A percentile compares a stretch with the other conserved stretches of the same genome.
These are phyloP conservation scores for Drosophila setifemur DNA, from an alignment of 1,140 invertebrate species.

Conservation along the genomic window DNA sequence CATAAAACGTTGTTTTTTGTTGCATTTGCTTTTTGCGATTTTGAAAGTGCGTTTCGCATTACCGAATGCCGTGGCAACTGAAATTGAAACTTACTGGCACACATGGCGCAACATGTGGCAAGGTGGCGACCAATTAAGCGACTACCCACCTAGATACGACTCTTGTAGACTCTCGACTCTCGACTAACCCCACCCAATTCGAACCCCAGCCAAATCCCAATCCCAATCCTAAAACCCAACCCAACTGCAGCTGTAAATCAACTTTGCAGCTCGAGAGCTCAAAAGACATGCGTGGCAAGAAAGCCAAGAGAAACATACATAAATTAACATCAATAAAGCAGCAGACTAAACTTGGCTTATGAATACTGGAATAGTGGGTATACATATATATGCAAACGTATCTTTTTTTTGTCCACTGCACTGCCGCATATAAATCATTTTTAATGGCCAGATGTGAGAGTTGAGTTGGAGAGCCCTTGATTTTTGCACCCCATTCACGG, in stretches of 20 bases:
- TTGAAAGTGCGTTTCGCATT: constrained; percentile 74
- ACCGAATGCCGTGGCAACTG: constrained; percentile 33
- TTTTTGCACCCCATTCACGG: constrained; percentile 14
- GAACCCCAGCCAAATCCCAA: neutral
- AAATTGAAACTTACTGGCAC: constrained; percentile 39
- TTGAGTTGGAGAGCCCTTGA: constrained; percentile 19
- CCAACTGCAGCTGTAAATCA: constrained; percentile 46
- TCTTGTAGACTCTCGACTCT: neutral
- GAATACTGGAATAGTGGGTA: constrained; percentile 58
- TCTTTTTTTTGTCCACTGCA: constrained; percentile 24
- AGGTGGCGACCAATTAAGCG: constrained; percentile 69
- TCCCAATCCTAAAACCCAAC: constrained; percentile 22
- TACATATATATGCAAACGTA: constrained; percentile 49
- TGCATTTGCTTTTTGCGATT: constrained; percentile 31
- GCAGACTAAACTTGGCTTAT: constrained; percentile 62
- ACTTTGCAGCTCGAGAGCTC: constrained; percentile 39
- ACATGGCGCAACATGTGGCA: constrained; percentile 55
- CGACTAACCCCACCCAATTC: constrained; percentile 19
- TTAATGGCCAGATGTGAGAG: constrained; percentile 55
- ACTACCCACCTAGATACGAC: constrained; percentile 34
- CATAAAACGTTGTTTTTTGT: constrained; percentile 52
- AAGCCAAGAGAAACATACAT: constrained; percentile 66
- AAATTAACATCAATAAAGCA: constrained; percentile 74
- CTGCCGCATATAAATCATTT: constrained; percentile 62
- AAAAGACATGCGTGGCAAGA: constrained; percentile 56